Conservation (phyloP, 53 echinoderm and acorn worm genomes). For the Astropecten irregularis region DNA sequence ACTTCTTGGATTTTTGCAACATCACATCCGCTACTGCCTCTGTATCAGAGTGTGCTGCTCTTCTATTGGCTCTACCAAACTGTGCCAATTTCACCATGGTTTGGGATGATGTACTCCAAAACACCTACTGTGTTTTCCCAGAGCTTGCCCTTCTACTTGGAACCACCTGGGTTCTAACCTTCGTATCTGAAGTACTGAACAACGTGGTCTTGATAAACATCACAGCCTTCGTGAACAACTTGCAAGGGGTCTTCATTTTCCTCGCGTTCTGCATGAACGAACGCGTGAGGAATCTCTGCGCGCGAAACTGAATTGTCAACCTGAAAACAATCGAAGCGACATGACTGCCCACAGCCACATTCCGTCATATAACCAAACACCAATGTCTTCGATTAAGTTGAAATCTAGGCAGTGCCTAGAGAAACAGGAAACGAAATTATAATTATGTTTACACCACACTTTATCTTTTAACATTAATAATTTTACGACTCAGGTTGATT, state of each 20-base stretch:
- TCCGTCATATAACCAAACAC: too few species aligned
- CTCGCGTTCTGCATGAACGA: too few species aligned
- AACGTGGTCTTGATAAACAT: not conserved
- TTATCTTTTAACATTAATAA: too few species aligned
- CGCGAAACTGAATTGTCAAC: too few species aligned
- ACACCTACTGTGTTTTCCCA: constrained; percentile 58
- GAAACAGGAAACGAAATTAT: too few species aligned
- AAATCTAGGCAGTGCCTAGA: too few species aligned
- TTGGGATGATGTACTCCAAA: not conserved
- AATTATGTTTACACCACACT: too few species aligned
- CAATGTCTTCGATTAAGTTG: too few species aligned
- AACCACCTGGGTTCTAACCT: not conserved
- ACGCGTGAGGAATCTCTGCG: constrained; percentile 17
- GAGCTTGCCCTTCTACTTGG: constrained; percentile 21
- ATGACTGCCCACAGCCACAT: too few species aligned
- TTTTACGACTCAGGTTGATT: too few species aligned
- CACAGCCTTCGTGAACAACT: not conserved
- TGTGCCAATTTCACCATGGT: not conserved
- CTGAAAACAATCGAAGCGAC: too few species aligned
- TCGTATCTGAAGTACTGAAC: not conserved
- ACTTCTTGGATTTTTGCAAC: not conserved
- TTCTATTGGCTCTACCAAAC: not conserved
- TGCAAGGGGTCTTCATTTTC: not conserved
- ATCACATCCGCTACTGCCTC: not conserved
- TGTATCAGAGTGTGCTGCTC: not conserved